phyloP scores from a whole-genome alignment of 23 tunicate genomes.

The Trididemnum clinides region DNA sequence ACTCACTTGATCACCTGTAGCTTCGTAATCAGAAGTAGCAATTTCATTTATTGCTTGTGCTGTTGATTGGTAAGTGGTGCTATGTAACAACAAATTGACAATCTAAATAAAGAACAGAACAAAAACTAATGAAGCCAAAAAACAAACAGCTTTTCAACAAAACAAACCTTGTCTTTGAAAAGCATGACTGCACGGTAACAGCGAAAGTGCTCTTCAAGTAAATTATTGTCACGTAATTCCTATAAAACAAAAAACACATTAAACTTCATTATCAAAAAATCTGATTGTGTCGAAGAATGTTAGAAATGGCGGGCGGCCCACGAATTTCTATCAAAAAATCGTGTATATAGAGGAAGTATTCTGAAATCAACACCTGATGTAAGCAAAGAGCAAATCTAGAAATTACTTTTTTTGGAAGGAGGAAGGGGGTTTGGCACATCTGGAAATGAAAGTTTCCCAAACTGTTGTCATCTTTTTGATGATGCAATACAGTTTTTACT shows the following conservation, averaged over 20 bases:
- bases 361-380: too few relatives aligned
- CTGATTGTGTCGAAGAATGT: too few relatives aligned
- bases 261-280: neutral
- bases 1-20: constrained; percentile 52
- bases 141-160: neutral
- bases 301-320: neutral
- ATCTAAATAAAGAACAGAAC: constrained; percentile 8
- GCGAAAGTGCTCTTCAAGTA: constrained; percentile 52
- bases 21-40: constrained; percentile 24
- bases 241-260: neutral
- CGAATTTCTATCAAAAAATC: too few relatives aligned
- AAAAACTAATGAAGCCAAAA: neutral
- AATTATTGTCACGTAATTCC: constrained; percentile 36
- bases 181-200: constrained; percentile 48
- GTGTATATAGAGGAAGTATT: too few relatives aligned
- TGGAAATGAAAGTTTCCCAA: too few relatives aligned
- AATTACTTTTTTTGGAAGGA: too few relatives aligned
- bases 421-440: too few relatives aligned
- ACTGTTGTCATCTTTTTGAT: too few relatives aligned
- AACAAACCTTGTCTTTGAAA: constrained; percentile 62
- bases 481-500: too few relatives aligned
- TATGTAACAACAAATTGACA: constrained; percentile 27
- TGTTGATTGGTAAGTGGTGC: constrained; percentile 3
- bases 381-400: too few relatives aligned
- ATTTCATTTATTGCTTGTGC: constrained; percentile 44